Percentiles rank a stretch among this genome's conserved stretches.
Conservation (phyloP, 2,113 vertebrate genomes). For the Malurus cyaneus region DNA sequence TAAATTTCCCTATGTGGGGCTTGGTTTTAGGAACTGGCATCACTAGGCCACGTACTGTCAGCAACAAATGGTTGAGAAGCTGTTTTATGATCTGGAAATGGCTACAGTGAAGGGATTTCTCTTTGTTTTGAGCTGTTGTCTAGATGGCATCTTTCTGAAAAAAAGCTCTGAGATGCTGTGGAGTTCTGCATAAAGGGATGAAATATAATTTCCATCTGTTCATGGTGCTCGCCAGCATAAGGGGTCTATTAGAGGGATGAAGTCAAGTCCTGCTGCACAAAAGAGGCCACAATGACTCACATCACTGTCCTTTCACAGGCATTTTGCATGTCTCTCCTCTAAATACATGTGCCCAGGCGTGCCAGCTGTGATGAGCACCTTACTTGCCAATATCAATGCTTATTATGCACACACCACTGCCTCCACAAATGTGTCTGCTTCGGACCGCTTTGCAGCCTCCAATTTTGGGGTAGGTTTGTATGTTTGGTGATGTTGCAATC, state of each 20-base stretch:
- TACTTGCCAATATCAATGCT: slow-evolving; percentile 98
- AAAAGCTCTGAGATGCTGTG: not conserved
- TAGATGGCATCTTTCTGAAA: not conserved
- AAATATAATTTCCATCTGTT: not conserved
- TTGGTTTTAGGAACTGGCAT: not conserved
- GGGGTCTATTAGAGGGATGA: not conserved
- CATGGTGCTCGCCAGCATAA: not conserved
- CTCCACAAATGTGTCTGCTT: slow-evolving; percentile 96
- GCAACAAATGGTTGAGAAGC: not conserved
- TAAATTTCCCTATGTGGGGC: not conserved
- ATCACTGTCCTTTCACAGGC: slow-evolving; percentile 74
- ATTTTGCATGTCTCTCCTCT: slow-evolving; percentile 97
- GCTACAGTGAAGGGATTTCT: not conserved
- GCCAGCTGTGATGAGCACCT: slow-evolving; percentile 98
- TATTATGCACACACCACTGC: slow-evolving; percentile 98
- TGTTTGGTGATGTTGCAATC: not conserved
- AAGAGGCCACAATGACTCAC: not conserved
- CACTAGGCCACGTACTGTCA: not conserved
- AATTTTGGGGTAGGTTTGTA: slow-evolving; percentile 91
- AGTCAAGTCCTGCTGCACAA: not conserved
- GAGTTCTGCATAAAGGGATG: not conserved
- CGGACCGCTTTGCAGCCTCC: slow-evolving; percentile 93
- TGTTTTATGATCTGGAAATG: not conserved
- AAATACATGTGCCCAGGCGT: slow-evolving; percentile 99
- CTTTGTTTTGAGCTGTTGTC: not conserved